Percentiles rank a stretch among this genome's conserved stretches.
Conservation (phyloP, 1,140 invertebrate species). For the Physella acuta region DNA sequence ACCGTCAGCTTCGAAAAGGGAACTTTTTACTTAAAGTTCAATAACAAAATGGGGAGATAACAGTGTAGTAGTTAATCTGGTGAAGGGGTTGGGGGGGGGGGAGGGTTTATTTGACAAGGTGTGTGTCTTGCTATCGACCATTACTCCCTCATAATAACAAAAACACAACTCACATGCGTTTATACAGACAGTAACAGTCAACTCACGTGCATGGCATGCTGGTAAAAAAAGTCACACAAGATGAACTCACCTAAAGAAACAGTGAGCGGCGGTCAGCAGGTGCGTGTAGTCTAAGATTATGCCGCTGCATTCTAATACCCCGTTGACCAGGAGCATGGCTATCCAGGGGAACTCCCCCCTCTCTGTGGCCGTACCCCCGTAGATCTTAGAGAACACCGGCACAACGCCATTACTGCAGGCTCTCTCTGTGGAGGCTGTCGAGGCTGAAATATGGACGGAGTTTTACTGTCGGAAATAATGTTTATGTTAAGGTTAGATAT, state of each 20-base stretch:
- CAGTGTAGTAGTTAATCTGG: too few species aligned
- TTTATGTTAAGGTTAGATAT: neutral
- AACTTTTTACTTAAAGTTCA: too few species aligned
- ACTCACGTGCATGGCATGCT: too few species aligned
- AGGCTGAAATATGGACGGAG: neutral
- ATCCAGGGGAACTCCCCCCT: conserved; percentile 21
- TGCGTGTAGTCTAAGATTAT: conserved; percentile 13
- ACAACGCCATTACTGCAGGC: conserved; percentile 8
- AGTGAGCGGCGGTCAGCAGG: conserved; percentile 26
- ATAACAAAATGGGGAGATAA: too few species aligned
- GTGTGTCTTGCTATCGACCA: too few species aligned
- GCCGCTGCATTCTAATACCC: conserved; percentile 7
- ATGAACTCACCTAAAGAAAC: conserved; percentile 12
- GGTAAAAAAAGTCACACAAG: too few species aligned
- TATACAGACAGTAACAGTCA: too few species aligned
- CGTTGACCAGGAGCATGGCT: conserved; percentile 19
- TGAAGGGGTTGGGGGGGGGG: too few species aligned
- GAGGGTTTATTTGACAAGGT: too few species aligned
- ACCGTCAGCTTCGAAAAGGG: too few species aligned
- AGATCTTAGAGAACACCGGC: neutral
- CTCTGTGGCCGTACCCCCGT: conserved; percentile 5
- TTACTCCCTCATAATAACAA: too few species aligned
- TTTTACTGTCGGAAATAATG: neutral
- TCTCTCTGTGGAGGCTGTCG: neutral
- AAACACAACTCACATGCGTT: too few species aligned